Percentiles rank a stretch among this genome's conserved stretches.
These are phyloP conservation scores for Brachymystax lenok DNA, from an alignment of 2,797 vertebrate genomes.

Conservation along the genomic window DNA sequence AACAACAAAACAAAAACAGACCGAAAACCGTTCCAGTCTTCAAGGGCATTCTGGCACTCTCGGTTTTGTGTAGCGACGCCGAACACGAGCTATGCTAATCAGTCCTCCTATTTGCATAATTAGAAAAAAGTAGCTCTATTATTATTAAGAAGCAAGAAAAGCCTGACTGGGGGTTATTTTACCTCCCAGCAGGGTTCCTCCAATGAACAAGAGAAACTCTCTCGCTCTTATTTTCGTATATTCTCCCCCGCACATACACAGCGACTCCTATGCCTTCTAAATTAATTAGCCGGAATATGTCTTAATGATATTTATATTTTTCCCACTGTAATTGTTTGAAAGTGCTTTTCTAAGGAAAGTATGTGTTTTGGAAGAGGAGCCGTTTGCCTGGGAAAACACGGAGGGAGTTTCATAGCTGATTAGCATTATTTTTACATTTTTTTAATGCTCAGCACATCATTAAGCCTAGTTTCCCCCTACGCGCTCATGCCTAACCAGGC, in stretches of 20 bases:
- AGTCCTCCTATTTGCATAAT: conserved; percentile 70
- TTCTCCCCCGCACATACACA: conserved; percentile 55
- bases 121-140: conserved; percentile 75
- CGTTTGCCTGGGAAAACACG: conserved; percentile 54
- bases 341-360: conserved; percentile 64
- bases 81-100: conserved; percentile 72
- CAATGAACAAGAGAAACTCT: conserved; percentile 69
- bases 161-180: conserved; percentile 78
- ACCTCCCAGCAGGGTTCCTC: conserved; percentile 71
- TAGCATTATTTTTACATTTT: conserved; percentile 45
- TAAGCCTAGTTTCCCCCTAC: conserved; percentile 61
- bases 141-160: conserved; percentile 73
- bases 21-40: conserved; percentile 53
- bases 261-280: conserved; percentile 64
- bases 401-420: conserved; percentile 62
- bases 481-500: conserved; percentile 72
- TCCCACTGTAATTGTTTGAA: conserved; percentile 74
- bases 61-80: conserved; percentile 47
- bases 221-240: conserved; percentile 60
- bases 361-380: conserved; percentile 67
- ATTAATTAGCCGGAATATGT: conserved; percentile 78
- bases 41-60: conserved; percentile 57
- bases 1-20: conserved; percentile 45
- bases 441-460: conserved; percentile 71
- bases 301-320: conserved; percentile 81